Conservation (phyloP, 2,113 vertebrate genomes). For the Callipepla californica region DNA sequence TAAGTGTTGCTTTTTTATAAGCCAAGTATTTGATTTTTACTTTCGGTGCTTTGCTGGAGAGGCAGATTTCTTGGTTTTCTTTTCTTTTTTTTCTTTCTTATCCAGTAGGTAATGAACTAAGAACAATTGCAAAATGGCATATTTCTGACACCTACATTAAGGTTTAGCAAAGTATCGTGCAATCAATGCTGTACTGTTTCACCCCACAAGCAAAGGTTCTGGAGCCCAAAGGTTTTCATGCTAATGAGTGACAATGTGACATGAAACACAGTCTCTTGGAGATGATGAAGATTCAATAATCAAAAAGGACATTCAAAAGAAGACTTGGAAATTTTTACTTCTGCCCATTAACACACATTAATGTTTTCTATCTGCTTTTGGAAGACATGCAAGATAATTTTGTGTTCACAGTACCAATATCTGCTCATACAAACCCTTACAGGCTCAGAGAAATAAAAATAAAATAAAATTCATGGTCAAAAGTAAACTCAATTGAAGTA, state of each 20-base stretch:
- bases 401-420: neutral
- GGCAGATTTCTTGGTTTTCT: neutral
- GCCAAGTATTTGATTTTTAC: neutral
- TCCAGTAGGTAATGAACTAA: neutral
- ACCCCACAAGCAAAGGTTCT: neutral
- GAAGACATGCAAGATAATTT: neutral
- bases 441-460: neutral
- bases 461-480: neutral
- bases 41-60: neutral
- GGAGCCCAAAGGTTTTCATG: neutral
- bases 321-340: neutral
- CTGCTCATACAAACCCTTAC: neutral
- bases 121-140: neutral
- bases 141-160: neutral
- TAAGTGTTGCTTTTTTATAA: neutral
- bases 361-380: neutral
- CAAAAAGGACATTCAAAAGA: neutral
- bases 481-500: conserved; percentile 14
- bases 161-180: neutral
- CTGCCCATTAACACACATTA: neutral
- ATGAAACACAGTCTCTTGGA: neutral
- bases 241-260: neutral
- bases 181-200: neutral
- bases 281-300: neutral
- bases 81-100: neutral